Conservation (phyloP, 2,113 vertebrate genomes). For the Neopipo cinnamomea region DNA sequence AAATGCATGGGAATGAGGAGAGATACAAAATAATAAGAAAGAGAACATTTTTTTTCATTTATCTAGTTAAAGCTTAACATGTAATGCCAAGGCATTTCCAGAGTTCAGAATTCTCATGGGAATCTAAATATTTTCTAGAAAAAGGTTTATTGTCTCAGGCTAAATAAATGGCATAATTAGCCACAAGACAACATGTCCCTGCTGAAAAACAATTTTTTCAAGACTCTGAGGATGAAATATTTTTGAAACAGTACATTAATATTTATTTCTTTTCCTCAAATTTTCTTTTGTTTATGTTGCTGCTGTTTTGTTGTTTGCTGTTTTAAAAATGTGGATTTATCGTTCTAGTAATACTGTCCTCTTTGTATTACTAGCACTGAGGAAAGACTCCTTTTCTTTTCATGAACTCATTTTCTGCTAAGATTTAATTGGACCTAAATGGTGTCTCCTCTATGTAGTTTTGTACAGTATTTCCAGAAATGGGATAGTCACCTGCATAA, state of each 20-base stretch:
- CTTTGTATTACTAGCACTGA: neutral
- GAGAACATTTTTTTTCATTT: neutral
- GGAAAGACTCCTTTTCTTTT: neutral
- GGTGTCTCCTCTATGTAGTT: neutral
- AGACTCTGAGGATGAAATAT: neutral
- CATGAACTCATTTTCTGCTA: neutral
- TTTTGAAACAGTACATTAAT: neutral
- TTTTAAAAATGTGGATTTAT: neutral
- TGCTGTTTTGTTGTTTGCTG: neutral
- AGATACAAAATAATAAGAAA: neutral
- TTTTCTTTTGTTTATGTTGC: neutral
- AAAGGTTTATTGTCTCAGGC: neutral
- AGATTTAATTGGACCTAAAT: neutral
- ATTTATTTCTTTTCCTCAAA: neutral
- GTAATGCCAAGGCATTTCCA: neutral
- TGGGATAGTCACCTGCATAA: neutral
- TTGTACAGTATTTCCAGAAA: neutral
- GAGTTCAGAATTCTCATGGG: neutral
- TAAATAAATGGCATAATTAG: neutral
- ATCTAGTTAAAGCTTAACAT: constrained; percentile 6
- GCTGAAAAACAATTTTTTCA: neutral
- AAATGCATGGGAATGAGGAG: neutral
- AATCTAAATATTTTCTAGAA: neutral
- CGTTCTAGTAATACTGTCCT: neutral
- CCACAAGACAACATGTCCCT: neutral